phyloP scores from a whole-genome alignment of 2,797 vertebrate species.

The Ammospiza maritima region DNA sequence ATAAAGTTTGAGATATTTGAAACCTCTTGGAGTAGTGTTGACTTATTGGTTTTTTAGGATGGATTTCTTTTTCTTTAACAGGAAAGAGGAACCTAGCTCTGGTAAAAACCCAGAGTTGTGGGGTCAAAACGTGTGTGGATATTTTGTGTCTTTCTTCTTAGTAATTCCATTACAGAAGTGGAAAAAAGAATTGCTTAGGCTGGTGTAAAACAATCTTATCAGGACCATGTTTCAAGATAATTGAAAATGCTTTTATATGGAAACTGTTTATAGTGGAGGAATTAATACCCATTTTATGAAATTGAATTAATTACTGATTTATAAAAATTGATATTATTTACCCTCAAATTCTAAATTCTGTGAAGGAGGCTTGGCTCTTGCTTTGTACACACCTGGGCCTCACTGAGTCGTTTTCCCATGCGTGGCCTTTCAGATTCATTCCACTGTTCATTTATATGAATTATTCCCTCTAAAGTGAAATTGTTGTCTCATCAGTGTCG shows the following conservation, averaged over 20 bases:
- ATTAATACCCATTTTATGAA: neutral
- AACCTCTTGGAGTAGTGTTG: conserved; percentile 24
- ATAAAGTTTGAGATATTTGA: conserved; percentile 81
- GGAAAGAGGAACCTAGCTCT: neutral
- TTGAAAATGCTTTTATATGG: neutral
- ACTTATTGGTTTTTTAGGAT: conserved; percentile 6
- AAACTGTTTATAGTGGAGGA: neutral
- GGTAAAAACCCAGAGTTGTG: neutral
- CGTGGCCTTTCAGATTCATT: neutral
- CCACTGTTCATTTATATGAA: neutral
- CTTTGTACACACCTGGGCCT: neutral
- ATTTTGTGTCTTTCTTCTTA: neutral
- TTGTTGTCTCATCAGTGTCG: accelerated
- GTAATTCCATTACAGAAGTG: neutral
- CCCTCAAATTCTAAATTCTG: neutral
- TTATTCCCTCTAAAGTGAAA: neutral
- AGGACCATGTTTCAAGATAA: neutral
- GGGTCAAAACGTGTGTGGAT: neutral
- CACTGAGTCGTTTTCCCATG: neutral
- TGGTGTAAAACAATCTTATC: neutral
- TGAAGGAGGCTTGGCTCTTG: neutral
- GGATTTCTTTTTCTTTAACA: neutral
- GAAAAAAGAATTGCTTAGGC: neutral
- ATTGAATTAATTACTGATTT: neutral
- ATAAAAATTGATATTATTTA: neutral